Evolutionary conservation across 2,888 invertebrate species (phyloP), one percentile per base, ranked within the genome.

Genomic region (Parnassius apollo): DNA sequence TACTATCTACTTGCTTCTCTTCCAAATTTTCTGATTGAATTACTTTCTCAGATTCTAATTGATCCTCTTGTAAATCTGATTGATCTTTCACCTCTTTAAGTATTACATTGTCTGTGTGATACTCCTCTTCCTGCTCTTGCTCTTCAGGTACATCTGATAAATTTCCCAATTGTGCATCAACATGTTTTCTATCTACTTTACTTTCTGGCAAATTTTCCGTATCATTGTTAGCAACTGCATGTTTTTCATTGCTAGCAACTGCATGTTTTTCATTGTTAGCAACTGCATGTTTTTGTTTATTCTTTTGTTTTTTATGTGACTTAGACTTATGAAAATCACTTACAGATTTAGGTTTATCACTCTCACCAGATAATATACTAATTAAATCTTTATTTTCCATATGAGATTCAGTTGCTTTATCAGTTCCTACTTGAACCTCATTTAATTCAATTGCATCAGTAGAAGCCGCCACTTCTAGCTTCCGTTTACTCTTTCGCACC

Each of bases 401-500:
- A 54, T 76, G 77, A 75, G 75, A 78, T 72, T 83, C 86, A 64
- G 68, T 68, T 66, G 81, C 78, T 62, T 81, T 80, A 59, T 80
- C 83, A 68, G 70, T 71, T 62, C 69, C 75, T 65, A 73, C 72
- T 55, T 76, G 78, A 66, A 74, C 70, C 66, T 85, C 81, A 64
- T 57, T 62, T n/a, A 51, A 22, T 25, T 65, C 42, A 51, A 73
- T 66, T 62, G 75, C 59, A 65, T 74, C 69, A 25, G 83, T 84
- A 67, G 69, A 61, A 64, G 75, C 63, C 56, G 72, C 66, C 48
- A 59, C 18, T 53, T 91, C 90, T 65, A 76, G 75, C 69, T 81
- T 89, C 72, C 82, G 88, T 71, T 83, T 89, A 59, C 79, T 79
- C 71, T 83, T 91, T 72, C 85, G 87, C 54, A 74, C 75, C 77